These are phyloP conservation scores for Deilephila porcellus DNA, from an alignment of 2,888 invertebrate genomes.

Conservation along the genomic window DNA sequence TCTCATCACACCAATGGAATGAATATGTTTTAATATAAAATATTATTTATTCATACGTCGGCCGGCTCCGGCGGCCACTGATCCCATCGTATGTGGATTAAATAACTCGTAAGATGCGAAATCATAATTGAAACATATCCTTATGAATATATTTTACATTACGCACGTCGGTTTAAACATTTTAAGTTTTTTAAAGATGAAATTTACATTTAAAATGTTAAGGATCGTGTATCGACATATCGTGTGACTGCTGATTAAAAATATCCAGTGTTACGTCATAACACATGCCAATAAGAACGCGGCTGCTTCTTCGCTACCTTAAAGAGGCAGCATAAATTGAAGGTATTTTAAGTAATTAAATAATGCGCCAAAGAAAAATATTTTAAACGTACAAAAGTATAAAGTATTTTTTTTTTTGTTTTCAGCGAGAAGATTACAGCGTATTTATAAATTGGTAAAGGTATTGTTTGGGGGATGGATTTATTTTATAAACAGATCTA, in stretches of 20 bases:
- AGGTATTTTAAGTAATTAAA: neutral
- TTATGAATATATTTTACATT: slow-evolving; percentile 62
- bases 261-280: slow-evolving; percentile 19
- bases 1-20: slow-evolving; percentile 43
- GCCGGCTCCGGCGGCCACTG: slow-evolving; percentile 49
- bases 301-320: neutral
- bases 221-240: slow-evolving; percentile 24
- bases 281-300: too few species aligned
- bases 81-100: slow-evolving; percentile 59
- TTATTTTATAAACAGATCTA: too few species aligned
- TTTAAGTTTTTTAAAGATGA: slow-evolving; percentile 64
- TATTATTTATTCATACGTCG: slow-evolving; percentile 53
- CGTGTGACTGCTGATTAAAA: slow-evolving; percentile 19
- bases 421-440: too few species aligned
- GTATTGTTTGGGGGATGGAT: too few species aligned
- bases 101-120: slow-evolving; percentile 56
- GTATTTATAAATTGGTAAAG: too few species aligned
- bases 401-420: too few species aligned
- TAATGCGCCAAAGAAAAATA: neutral
- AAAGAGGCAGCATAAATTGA: neutral
- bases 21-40: slow-evolving; percentile 47
- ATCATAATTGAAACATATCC: slow-evolving; percentile 73
- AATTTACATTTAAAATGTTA: slow-evolving; percentile 67
- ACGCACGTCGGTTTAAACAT: slow-evolving; percentile 53
- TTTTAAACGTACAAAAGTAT: neutral